Evolutionary conservation across 2,113 vertebrate species (phyloP).

Genomic region (Crotophaga sulcirostris): DNA sequence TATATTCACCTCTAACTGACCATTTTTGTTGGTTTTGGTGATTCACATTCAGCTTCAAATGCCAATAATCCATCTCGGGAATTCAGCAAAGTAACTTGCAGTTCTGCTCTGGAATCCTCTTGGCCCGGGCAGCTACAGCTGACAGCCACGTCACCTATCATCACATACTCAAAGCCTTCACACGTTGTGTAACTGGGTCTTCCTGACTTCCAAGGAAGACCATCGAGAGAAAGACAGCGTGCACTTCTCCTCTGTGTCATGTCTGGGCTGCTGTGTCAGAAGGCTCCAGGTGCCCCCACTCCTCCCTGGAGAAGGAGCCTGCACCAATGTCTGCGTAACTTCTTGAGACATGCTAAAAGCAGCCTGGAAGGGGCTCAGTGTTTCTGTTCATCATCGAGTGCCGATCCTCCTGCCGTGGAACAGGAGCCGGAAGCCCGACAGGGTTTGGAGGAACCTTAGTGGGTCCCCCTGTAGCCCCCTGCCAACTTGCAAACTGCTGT

Average conservation of each 20-base stretch:
- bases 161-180: rapidly evolving
- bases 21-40: neutral
- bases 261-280: neutral
- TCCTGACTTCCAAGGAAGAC: neutral
- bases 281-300: neutral
- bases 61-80: neutral
- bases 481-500: neutral
- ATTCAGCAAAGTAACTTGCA: neutral
- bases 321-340: rapidly evolving
- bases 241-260: neutral
- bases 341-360: neutral
- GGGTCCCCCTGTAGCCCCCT: neutral
- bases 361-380: neutral
- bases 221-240: neutral
- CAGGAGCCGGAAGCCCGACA: neutral
- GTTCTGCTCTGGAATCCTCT: neutral
- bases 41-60: neutral
- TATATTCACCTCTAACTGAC: rapidly evolving
- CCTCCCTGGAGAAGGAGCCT: neutral
- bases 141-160: rapidly evolving
- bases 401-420: neutral
- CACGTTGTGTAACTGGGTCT: neutral
- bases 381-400: neutral
- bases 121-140: neutral
- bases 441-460: neutral